A percentile compares a stretch with the other conserved stretches of the same genome.
Evolutionary conservation across 2,888 invertebrate species (phyloP).

Genomic region (Laspeyria flexula): DNA sequence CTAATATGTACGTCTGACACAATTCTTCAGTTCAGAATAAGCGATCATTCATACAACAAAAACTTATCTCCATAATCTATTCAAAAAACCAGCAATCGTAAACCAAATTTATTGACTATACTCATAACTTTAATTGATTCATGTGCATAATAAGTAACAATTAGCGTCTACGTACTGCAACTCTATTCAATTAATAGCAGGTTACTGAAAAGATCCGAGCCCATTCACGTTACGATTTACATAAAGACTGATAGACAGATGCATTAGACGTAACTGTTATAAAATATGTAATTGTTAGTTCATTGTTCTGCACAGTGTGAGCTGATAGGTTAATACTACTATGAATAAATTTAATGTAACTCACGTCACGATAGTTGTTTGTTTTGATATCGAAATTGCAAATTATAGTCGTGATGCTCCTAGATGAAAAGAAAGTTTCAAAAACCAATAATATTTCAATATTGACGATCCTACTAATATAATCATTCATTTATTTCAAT

Average conservation of each 20-base stretch:
- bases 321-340: constrained; percentile 4
- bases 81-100: no score
- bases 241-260: constrained; percentile 36
- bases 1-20: no score
- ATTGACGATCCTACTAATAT: no score
- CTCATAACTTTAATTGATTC: no score
- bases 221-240: constrained; percentile 10
- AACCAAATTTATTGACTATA: no score
- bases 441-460: no score
- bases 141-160: no score
- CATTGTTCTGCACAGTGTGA: constrained; percentile 33
- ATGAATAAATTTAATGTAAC: not conserved
- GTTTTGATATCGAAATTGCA: constrained; percentile 2
- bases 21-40: no score
- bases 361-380: not conserved
- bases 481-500: no score
- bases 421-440: no score
- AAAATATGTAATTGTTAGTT: constrained; percentile 28
- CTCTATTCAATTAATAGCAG: constrained; percentile 23
- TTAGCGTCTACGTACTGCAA: not conserved
- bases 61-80: no score
- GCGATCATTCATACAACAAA: no score
- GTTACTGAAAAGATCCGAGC: constrained; percentile 16
- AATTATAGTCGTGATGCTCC: not conserved
- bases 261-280: constrained; percentile 31